Evolutionary conservation across 2,888 invertebrate genomes (phyloP).

Genomic region (Drosophila mercatorum): DNA sequence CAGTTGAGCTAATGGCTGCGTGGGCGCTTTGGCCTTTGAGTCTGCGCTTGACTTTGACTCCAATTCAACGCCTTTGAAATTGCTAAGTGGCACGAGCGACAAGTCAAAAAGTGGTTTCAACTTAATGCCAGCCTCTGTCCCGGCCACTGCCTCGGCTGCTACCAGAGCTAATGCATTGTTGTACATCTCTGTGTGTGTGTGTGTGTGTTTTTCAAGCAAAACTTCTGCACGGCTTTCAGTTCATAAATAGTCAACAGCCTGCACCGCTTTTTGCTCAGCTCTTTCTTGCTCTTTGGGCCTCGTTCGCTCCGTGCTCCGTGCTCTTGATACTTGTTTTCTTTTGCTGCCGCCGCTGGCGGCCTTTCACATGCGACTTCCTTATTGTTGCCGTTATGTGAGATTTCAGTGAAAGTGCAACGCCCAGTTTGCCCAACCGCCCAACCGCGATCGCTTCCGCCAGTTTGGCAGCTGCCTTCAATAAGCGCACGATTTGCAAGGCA

Average conservation of each 20-base stretch:
- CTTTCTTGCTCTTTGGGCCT: background rate
- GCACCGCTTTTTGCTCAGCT: constrained; percentile 5
- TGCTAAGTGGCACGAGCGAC: constrained; percentile 46
- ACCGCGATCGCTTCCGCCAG: constrained; percentile 29
- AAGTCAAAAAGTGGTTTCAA: constrained; percentile 30
- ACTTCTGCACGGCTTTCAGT: constrained; percentile 54
- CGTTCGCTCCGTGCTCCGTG: background rate
- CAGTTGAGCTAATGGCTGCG: constrained; percentile 1
- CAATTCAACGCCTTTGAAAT: constrained; percentile 68
- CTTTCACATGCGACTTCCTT: constrained; percentile 78
- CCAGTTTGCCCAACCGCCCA: background rate
- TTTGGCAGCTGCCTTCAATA: constrained; percentile 49
- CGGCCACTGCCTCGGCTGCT: constrained; percentile 1
- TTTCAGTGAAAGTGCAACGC: constrained; percentile 61
- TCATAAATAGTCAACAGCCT: constrained; percentile 63
- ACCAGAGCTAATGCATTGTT: constrained; percentile 14
- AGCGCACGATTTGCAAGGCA: constrained; percentile 21
- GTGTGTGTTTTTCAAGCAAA: constrained; percentile 18
- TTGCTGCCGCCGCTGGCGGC: constrained; percentile 35
- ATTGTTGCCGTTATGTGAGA: constrained; percentile 67
- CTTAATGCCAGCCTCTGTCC: background rate
- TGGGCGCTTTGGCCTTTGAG: constrained; percentile 8
- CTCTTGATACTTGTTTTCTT: constrained; percentile 8
- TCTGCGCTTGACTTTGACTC: constrained; percentile 66
- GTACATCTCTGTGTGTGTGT: constrained; percentile 1